phyloP scores from a whole-genome alignment of 2,113 vertebrate species.

The Regulus satrapa region DNA sequence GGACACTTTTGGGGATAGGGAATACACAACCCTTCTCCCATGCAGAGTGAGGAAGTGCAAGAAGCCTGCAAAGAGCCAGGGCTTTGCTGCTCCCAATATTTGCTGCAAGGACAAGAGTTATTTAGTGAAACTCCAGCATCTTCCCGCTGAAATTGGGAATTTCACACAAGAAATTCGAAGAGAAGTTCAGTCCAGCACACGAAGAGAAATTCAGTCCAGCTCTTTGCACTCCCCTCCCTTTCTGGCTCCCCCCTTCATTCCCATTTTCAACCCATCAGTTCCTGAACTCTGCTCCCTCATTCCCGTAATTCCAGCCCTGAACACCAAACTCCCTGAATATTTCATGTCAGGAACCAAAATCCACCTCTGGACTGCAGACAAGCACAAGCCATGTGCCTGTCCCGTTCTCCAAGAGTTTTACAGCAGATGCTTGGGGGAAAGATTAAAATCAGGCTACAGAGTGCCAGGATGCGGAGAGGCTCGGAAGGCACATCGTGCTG shows the following conservation, averaged over 20 bases:
- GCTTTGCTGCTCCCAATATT: fast-evolving
- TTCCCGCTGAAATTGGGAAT: fast-evolving
- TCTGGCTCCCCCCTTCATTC: too few species aligned
- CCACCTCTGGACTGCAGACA: background rate
- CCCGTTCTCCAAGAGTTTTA: background rate
- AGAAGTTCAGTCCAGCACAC: background rate
- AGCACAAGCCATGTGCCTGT: fast-evolving
- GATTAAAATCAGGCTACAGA: background rate
- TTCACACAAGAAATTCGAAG: too few species aligned
- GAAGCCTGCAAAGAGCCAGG: background rate
- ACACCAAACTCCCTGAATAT: background rate
- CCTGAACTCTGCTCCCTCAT: fast-evolving
- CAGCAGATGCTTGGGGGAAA: background rate
- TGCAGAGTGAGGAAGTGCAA: background rate
- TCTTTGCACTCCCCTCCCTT: background rate
- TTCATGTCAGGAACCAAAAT: background rate
- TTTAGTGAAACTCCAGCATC: background rate
- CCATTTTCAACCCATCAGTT: fast-evolving
- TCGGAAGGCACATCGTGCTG: fast-evolving
- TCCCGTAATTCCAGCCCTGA: background rate
- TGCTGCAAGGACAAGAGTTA: background rate
- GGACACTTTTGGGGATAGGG: background rate
- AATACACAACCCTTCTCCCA: background rate
- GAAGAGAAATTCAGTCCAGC: fast-evolving
- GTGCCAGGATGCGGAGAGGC: fast-evolving